Evolutionary conservation across 2,797 vertebrate species (phyloP).

Genomic region (Halcyon chelicuti): DNA sequence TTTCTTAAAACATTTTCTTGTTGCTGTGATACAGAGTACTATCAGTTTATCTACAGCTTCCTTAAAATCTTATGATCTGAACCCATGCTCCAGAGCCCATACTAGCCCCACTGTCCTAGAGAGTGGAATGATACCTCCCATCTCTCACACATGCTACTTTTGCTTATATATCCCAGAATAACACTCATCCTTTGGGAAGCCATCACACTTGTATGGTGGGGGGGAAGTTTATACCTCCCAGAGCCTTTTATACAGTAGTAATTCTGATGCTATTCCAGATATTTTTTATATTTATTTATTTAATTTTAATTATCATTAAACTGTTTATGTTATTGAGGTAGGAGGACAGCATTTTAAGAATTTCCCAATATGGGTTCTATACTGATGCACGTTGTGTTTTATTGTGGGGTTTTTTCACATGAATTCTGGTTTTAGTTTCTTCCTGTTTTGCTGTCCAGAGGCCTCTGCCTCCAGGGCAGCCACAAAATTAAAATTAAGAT

Average conservation of each 20-base stretch:
- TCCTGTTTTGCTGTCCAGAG: not conserved
- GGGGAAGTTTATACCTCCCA: not conserved
- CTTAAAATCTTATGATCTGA: not conserved
- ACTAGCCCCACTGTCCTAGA: not conserved
- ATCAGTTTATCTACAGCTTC: not conserved
- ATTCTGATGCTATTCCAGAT: not conserved
- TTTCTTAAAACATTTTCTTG: not conserved
- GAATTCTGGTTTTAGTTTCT: slow-evolving; percentile 10
- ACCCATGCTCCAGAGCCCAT: not conserved
- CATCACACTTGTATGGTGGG: not conserved
- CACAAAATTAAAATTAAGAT: not conserved
- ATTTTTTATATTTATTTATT: not conserved
- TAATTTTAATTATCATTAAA: not conserved
- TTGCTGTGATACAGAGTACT: not conserved
- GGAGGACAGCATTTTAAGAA: not conserved
- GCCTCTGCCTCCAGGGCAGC: not conserved
- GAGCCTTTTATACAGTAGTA: not conserved
- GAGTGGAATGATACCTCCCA: not conserved
- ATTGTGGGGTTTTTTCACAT: not conserved
- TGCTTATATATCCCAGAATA: not conserved
- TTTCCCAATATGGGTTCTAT: not conserved
- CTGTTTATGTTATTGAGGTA: not conserved
- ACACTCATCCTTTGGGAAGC: not conserved
- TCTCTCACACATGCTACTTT: not conserved
- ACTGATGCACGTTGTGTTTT: not conserved